Conservation (phyloP, 2,113 vertebrate species). For the Datnioides undecimradiatus region DNA sequence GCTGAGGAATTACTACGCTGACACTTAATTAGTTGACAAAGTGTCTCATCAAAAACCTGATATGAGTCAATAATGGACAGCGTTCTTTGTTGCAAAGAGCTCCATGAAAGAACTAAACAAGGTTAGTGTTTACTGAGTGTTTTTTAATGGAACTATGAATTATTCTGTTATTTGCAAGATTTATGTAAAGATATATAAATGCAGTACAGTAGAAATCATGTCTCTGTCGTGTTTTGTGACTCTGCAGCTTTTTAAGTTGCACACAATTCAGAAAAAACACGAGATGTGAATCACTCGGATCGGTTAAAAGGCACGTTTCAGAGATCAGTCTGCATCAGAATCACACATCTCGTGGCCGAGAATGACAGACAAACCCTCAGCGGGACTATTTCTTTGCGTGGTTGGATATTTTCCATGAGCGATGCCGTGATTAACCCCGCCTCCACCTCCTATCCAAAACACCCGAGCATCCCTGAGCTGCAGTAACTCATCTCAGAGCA, state of each 20-base stretch:
- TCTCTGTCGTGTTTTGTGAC: too few species aligned
- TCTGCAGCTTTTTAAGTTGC: not conserved
- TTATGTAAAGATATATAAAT: too few species aligned
- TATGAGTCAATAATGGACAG: too few species aligned
- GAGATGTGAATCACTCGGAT: not conserved
- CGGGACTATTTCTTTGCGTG: constrained; percentile 45
- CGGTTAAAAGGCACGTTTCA: not conserved
- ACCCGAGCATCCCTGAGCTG: constrained; percentile 46
- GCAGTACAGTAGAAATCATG: too few species aligned
- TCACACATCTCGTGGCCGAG: constrained; percentile 7
- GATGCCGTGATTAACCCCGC: constrained; percentile 51
- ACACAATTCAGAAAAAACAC: not conserved
- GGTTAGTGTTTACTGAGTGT: too few species aligned
- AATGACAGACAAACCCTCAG: constrained; percentile 39
- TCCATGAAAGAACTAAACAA: too few species aligned
- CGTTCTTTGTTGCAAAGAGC: too few species aligned
- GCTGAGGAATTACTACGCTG: too few species aligned
- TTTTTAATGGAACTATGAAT: too few species aligned
- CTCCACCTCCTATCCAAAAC: constrained; percentile 34
- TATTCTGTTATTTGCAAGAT: too few species aligned
- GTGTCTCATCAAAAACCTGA: too few species aligned
- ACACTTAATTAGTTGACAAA: too few species aligned
- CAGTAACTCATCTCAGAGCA: constrained; percentile 50
- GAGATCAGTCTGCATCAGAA: not conserved
- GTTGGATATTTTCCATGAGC: constrained; percentile 52